A percentile compares a stretch with the other conserved stretches of the same genome.
These are phyloP conservation scores for Danio kyathit DNA, from an alignment of 2,797 vertebrate species.

Conservation along the genomic window DNA sequence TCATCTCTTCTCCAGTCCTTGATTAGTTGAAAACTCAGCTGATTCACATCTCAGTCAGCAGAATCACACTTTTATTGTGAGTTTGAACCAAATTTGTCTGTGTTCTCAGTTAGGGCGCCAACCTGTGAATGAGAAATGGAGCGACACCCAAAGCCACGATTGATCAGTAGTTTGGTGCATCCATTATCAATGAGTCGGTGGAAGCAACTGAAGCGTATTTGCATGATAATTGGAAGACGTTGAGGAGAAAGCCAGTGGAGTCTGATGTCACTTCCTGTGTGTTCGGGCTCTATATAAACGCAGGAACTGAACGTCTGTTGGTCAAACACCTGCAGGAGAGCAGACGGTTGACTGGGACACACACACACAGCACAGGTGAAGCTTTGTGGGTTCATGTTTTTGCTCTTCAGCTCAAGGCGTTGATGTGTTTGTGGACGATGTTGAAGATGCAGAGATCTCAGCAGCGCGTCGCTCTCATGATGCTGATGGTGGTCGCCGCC, in stretches of 20 bases:
- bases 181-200: neutral
- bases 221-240: neutral
- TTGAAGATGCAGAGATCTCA: constrained; percentile 57
- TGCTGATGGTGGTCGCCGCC: constrained; percentile 66
- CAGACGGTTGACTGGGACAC: neutral
- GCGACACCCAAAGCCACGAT: neutral
- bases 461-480: constrained; percentile 65
- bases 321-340: constrained; percentile 1
- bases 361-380: no score
- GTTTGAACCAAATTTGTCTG: neutral
- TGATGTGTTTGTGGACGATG: constrained; percentile 55
- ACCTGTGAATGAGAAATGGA: neutral
- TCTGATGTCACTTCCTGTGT: constrained; percentile 34
- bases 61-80: neutral
- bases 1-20: neutral
- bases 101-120: neutral
- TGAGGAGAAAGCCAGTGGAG: neutral
- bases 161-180: neutral
- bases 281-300: neutral
- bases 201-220: neutral
- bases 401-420: neutral
- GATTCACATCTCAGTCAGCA: neutral
- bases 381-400: constrained; percentile 29
- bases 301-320: neutral
- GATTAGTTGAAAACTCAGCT: neutral